phyloP scores from a whole-genome alignment of 2,888 invertebrate species.

The Chorisops tibialis region DNA sequence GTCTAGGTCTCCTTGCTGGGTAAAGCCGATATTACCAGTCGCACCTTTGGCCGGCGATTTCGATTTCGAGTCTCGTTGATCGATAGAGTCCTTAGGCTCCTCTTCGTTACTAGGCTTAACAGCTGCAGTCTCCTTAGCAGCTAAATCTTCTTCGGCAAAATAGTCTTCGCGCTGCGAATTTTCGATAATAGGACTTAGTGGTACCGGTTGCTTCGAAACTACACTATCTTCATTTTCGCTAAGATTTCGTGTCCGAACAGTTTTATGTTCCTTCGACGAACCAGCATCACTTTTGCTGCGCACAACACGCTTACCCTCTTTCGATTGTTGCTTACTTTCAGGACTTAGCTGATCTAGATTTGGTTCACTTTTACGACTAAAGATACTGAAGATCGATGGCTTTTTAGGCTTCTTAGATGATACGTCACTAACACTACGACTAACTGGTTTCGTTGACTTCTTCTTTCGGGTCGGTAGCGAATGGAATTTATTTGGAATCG shows the following conservation, averaged over 20 bases:
- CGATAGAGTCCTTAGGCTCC: background rate
- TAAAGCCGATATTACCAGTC: slow-evolving; percentile 55
- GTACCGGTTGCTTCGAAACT: slow-evolving; percentile 60
- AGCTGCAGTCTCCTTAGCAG: slow-evolving; percentile 31
- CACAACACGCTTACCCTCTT: slow-evolving; percentile 52
- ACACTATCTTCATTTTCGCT: slow-evolving; percentile 60
- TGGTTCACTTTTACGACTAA: slow-evolving; percentile 59
- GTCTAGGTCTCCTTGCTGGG: slow-evolving; percentile 54
- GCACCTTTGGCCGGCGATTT: slow-evolving; percentile 29
- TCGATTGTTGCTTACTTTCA: slow-evolving; percentile 33
- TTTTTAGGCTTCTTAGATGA: slow-evolving; percentile 55
- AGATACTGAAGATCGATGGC: slow-evolving; percentile 65
- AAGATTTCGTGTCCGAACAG: slow-evolving; percentile 57
- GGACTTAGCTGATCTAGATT: slow-evolving; percentile 48
- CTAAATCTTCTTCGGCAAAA: slow-evolving; percentile 49
- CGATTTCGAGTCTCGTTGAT: background rate
- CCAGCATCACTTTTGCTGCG: slow-evolving; percentile 66
- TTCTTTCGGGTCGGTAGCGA: slow-evolving; percentile 65
- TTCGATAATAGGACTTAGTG: slow-evolving; percentile 77
- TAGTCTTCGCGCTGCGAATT: slow-evolving; percentile 69
- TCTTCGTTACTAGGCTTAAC: slow-evolving; percentile 37
- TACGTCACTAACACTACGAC: slow-evolving; percentile 60
- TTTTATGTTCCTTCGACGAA: slow-evolving; percentile 40
- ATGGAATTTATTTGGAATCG: slow-evolving; percentile 57
- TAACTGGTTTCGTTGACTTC: slow-evolving; percentile 53